A percentile compares a stretch with the other conserved stretches of the same genome.
phyloP scores from a whole-genome alignment of 2,888 invertebrate species.

The Habrosyne pyritoides region DNA sequence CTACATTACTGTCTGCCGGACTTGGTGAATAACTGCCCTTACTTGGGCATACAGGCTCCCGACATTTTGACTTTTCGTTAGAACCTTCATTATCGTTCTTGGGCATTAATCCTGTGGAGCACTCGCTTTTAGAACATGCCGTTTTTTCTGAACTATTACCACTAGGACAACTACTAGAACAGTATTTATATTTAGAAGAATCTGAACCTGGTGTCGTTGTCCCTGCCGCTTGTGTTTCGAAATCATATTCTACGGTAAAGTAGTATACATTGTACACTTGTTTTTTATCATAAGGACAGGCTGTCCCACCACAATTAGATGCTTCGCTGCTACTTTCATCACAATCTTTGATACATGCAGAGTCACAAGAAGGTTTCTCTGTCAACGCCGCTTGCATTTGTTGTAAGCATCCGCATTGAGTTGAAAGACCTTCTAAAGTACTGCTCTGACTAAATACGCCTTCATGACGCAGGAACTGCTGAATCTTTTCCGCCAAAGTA shows the following conservation, averaged over 20 bases:
- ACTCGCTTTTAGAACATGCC: conserved; percentile 58
- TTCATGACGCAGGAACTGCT: conserved; percentile 66
- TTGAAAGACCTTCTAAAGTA: conserved; percentile 61
- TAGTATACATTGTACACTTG: conserved; percentile 67
- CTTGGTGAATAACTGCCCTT: conserved; percentile 43
- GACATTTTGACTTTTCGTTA: conserved; percentile 36
- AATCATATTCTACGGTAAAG: conserved; percentile 69
- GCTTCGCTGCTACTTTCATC: conserved; percentile 46
- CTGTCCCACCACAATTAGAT: conserved; percentile 51
- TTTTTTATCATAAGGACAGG: conserved; percentile 51
- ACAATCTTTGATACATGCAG: conserved; percentile 59
- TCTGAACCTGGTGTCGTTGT: conserved; percentile 28
- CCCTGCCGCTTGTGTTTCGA: conserved; percentile 35
- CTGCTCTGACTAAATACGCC: conserved; percentile 55
- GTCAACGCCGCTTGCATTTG: conserved; percentile 61
- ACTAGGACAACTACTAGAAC: conserved; percentile 59
- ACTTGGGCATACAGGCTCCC: conserved; percentile 45
- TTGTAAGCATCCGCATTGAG: conserved; percentile 70
- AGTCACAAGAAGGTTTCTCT: conserved; percentile 50
- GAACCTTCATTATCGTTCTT: conserved; percentile 17
- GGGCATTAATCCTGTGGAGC: conserved; percentile 34
- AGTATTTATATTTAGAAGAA: conserved; percentile 49
- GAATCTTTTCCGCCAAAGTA: conserved; percentile 65
- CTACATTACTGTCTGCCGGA: conserved; percentile 70
- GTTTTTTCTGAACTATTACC: conserved; percentile 42